Evolutionary conservation across 37 sponge, comb jelly and placozoan genomes (phyloP).

Genomic region (Aphrocallistes beatrix): DNA sequence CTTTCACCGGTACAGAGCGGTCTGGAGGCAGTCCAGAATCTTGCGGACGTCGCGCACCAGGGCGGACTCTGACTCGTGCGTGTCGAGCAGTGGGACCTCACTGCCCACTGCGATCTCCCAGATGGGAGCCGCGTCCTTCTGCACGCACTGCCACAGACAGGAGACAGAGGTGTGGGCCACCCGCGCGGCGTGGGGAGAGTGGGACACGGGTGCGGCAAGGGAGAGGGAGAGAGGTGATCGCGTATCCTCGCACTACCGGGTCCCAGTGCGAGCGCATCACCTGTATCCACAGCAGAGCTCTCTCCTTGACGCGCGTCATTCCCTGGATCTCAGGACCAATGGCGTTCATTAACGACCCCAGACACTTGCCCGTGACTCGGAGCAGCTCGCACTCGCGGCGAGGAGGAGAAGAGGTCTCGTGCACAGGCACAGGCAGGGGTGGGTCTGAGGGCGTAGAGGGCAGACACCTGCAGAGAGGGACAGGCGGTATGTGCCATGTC

Average conservation of each 20-base stretch:
- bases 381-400: slow-evolving; percentile 46
- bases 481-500: slow-evolving; percentile 45
- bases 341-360: slow-evolving; percentile 79
- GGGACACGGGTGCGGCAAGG: slow-evolving; percentile 22
- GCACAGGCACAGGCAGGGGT: slow-evolving; percentile 63
- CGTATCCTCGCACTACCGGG: slow-evolving; percentile 63
- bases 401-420: slow-evolving; percentile 54
- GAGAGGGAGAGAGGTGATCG: slow-evolving; percentile 40
- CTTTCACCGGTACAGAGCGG: slow-evolving; percentile 48
- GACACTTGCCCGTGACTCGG: slow-evolving; percentile 80
- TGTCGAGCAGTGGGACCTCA: slow-evolving; percentile 50
- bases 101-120: slow-evolving; percentile 19
- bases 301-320: slow-evolving; percentile 30
- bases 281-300: slow-evolving; percentile 36
- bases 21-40: slow-evolving; percentile 63
- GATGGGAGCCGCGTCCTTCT: slow-evolving; percentile 55
- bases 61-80: slow-evolving; percentile 44
- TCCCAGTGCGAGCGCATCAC: slow-evolving; percentile 72
- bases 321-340: slow-evolving; percentile 94
- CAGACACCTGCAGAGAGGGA: slow-evolving; percentile 68
- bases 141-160: slow-evolving; percentile 75
- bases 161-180: slow-evolving; percentile 64
- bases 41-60: slow-evolving; percentile 61
- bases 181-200: slow-evolving; percentile 41
- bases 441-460: slow-evolving; percentile 75